A percentile compares a stretch with the other conserved stretches of the same genome.
Conservation (phyloP, 2,888 invertebrate species). For the Eristalis intricaria region DNA sequence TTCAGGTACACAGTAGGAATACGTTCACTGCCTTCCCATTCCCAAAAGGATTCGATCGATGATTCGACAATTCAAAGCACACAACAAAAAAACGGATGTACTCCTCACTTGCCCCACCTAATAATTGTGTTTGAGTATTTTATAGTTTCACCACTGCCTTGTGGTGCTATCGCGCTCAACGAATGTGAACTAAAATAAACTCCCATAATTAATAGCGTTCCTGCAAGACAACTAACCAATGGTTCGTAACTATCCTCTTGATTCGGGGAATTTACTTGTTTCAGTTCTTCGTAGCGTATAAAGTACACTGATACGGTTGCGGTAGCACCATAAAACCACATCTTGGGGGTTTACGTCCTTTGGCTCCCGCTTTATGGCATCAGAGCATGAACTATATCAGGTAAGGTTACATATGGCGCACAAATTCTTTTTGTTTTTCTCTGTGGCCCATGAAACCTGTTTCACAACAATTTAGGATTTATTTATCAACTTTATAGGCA, state of each 20-base stretch:
- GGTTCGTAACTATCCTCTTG: conserved; percentile 16
- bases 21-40: background rate
- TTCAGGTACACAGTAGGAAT: background rate
- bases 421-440: background rate
- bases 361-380: conserved; percentile 30
- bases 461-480: background rate
- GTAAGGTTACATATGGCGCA: background rate
- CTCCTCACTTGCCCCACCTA: too few relatives aligned
- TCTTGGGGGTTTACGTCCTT: conserved; percentile 27
- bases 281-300: conserved; percentile 17
- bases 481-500: conserved; percentile 33
- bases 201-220: conserved; percentile 28
- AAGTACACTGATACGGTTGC: background rate
- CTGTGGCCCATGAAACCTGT: conserved; percentile 11
- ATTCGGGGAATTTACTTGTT: background rate
- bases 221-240: conserved; percentile 5
- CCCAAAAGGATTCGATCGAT: background rate
- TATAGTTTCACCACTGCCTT: background rate
- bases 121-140: background rate
- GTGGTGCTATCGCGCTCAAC: background rate
- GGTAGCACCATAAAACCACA: conserved; percentile 22
- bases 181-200: conserved; percentile 8
- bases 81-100: too few relatives aligned
- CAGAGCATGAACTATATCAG: background rate
- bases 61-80: too few relatives aligned